Evolutionary conservation across 2,113 vertebrate species (phyloP).

Genomic region (Anseranas semipalmata): DNA sequence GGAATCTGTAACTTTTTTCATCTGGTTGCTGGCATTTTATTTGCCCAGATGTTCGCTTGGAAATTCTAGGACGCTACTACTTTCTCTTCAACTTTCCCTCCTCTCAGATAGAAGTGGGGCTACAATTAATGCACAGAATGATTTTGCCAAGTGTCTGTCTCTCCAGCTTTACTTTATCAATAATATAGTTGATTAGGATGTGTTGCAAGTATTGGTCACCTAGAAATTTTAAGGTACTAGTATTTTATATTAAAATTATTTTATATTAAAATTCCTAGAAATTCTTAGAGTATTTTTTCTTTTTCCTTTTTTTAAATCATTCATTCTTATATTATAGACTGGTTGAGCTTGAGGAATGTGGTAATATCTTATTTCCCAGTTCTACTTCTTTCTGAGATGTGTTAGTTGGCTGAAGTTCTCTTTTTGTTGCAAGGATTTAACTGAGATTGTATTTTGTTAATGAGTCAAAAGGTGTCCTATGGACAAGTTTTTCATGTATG

Average conservation of each 20-base stretch:
- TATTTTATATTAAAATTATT: background rate
- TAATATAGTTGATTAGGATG: background rate
- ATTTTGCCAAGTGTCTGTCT: background rate
- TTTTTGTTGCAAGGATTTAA: background rate
- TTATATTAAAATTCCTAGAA: background rate
- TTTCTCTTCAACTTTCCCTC: background rate
- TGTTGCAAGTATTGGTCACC: background rate
- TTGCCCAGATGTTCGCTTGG: background rate
- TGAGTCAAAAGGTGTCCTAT: background rate
- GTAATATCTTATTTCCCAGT: background rate
- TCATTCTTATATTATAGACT: background rate
- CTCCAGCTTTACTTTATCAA: background rate
- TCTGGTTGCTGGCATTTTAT: background rate
- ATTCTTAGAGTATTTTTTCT: background rate
- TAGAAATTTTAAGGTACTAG: background rate
- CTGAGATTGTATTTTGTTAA: background rate
- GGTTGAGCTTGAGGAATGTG: background rate
- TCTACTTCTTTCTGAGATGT: background rate
- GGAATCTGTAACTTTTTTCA: background rate
- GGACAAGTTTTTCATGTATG: background rate
- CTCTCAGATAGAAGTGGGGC: background rate
- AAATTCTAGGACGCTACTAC: background rate
- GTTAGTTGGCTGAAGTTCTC: background rate
- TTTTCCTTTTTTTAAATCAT: background rate
- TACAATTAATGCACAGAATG: background rate